These are phyloP conservation scores for Acomys russatus DNA, from an alignment of 2,797 vertebrate species.

Conservation along the genomic window DNA sequence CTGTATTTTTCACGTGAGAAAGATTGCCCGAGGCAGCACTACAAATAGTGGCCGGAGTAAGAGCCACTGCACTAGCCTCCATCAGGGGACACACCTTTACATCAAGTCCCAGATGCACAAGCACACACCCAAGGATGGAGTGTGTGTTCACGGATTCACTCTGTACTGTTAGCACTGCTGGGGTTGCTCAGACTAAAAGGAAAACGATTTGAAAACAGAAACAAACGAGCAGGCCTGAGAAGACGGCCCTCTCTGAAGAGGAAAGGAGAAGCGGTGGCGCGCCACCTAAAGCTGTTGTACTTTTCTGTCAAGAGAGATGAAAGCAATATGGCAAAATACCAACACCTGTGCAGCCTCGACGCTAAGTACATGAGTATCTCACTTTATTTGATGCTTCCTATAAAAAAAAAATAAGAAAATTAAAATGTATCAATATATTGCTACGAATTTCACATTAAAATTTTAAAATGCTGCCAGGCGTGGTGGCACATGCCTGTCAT, in stretches of 20 bases:
- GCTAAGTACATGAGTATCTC: background rate
- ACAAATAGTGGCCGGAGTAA: background rate
- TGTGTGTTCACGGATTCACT: background rate
- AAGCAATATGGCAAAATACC: constrained; percentile 59
- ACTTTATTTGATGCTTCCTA: constrained; percentile 52
- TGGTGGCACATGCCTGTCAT: too few species aligned
- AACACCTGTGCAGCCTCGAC: constrained; percentile 50
- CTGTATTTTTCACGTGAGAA: background rate
- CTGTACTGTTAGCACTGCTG: too few species aligned
- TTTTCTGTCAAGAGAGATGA: background rate
- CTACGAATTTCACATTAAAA: constrained; percentile 26
- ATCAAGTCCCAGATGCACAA: background rate
- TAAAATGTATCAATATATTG: constrained; percentile 11
- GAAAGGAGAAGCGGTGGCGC: background rate
- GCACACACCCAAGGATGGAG: background rate
- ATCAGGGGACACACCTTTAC: background rate
- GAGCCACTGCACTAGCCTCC: constrained; percentile 1
- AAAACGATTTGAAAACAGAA: too few species aligned
- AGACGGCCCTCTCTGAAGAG: background rate
- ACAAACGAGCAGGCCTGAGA: background rate
- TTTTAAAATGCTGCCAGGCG: background rate
- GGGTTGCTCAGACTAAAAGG: background rate
- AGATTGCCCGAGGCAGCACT: background rate
- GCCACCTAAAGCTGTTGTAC: constrained; percentile 5
- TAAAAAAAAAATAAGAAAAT: constrained; percentile 36